These are phyloP conservation scores for Xiphorhynchus elegans DNA, from an alignment of 2,113 vertebrate genomes.

Conservation along the genomic window DNA sequence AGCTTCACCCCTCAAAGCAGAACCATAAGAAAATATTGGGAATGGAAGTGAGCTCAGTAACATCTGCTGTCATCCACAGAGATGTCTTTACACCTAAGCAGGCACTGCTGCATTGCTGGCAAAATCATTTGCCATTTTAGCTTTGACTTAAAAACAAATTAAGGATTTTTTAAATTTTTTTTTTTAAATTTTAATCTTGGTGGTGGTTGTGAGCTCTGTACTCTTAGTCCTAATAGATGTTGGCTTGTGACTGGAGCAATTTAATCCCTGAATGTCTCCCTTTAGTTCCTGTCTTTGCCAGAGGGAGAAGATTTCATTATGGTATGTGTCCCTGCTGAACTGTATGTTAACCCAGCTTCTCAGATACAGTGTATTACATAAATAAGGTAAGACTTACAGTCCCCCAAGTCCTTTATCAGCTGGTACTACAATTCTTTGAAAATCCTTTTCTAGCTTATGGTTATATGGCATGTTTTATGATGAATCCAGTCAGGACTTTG, in stretches of 20 bases:
- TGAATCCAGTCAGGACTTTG: constrained; percentile 41
- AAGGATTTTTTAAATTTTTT: background rate
- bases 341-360: constrained; percentile 50
- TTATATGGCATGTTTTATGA: constrained; percentile 33
- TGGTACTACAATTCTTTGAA: constrained; percentile 59
- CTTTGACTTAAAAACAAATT: background rate
- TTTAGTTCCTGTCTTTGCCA: constrained; percentile 50
- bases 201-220: background rate
- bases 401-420: constrained; percentile 71
- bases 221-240: background rate
- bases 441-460: constrained; percentile 51
- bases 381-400: constrained; percentile 57
- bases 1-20: background rate
- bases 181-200: background rate
- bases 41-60: background rate
- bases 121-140: background rate
- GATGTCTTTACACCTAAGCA: background rate
- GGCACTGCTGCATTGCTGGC: background rate
- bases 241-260: constrained; percentile 42
- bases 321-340: constrained; percentile 5
- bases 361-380: constrained; percentile 35
- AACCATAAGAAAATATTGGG: background rate
- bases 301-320: constrained; percentile 55
- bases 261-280: constrained; percentile 2
- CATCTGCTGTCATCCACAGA: background rate